Evolutionary conservation across 2,797 vertebrate species (phyloP).

Genomic region (Odontamblyopus lacepedii): DNA sequence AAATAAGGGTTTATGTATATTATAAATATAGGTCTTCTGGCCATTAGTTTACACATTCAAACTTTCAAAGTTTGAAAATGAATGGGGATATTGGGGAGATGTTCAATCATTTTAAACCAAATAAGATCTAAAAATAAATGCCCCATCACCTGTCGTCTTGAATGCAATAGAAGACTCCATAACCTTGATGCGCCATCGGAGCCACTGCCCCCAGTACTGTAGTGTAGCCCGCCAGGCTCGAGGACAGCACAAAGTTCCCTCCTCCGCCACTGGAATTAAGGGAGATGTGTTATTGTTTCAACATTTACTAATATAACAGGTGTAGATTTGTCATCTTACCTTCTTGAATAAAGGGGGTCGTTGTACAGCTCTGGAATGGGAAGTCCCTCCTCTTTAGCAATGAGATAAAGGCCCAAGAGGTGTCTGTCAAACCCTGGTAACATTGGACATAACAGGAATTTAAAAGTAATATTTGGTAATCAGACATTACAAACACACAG

Average conservation of each 20-base stretch:
- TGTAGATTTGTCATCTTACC: slow-evolving; percentile 70
- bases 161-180: slow-evolving; percentile 94
- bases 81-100: background rate
- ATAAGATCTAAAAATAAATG: background rate
- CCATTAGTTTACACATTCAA: too few relatives aligned
- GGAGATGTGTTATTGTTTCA: background rate
- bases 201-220: slow-evolving; percentile 80
- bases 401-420: slow-evolving; percentile 88
- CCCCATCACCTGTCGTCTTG: slow-evolving; percentile 87
- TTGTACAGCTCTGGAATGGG: slow-evolving; percentile 86
- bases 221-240: slow-evolving; percentile 91
- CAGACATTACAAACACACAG: too few relatives aligned
- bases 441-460: slow-evolving; percentile 3
- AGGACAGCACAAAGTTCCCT: slow-evolving; percentile 93
- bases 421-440: slow-evolving; percentile 92
- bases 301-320: background rate
- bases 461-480: background rate
- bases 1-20: too few relatives aligned
- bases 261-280: slow-evolving; percentile 87
- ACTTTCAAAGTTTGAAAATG: too few relatives aligned
- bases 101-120: background rate
- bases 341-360: slow-evolving; percentile 88
- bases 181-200: slow-evolving; percentile 91
- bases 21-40: too few relatives aligned
- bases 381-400: slow-evolving; percentile 86